These are phyloP conservation scores for Zaprionus africanus DNA, from an alignment of 1,140 invertebrate species.

Conservation along the genomic window DNA sequence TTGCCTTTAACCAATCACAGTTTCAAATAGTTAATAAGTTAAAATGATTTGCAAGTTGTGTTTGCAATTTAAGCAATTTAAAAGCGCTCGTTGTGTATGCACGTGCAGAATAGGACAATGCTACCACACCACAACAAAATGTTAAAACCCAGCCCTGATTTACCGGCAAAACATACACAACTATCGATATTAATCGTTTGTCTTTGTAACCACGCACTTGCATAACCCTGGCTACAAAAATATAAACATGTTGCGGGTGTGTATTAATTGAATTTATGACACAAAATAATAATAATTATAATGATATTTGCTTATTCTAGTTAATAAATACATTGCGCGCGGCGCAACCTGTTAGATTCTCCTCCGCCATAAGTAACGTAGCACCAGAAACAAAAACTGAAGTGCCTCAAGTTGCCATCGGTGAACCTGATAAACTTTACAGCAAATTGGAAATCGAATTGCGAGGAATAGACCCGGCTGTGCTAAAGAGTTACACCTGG, in stretches of 20 bases:
- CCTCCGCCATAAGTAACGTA: constrained; percentile 42
- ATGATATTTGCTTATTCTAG: constrained; percentile 8
- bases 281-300: constrained; percentile 9
- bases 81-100: constrained; percentile 19
- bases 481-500: constrained; percentile 94
- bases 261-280: constrained; percentile 37
- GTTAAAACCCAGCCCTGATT: neutral
- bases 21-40: neutral
- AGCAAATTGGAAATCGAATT: constrained; percentile 94
- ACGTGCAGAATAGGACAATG: constrained; percentile 38
- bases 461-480: constrained; percentile 92
- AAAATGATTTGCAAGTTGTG: neutral
- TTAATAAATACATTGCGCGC: constrained; percentile 43
- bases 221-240: constrained; percentile 63
- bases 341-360: constrained; percentile 44
- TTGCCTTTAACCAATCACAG: neutral
- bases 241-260: constrained; percentile 67
- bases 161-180: neutral
- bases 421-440: constrained; percentile 89
- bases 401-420: neutral
- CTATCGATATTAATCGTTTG: constrained; percentile 14
- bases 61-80: constrained; percentile 3
- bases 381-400: constrained; percentile 10
- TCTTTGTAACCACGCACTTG: constrained; percentile 47
- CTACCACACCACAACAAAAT: constrained; percentile 7